Conservation (phyloP, 2,888 invertebrate genomes). For the Autographa gamma region DNA sequence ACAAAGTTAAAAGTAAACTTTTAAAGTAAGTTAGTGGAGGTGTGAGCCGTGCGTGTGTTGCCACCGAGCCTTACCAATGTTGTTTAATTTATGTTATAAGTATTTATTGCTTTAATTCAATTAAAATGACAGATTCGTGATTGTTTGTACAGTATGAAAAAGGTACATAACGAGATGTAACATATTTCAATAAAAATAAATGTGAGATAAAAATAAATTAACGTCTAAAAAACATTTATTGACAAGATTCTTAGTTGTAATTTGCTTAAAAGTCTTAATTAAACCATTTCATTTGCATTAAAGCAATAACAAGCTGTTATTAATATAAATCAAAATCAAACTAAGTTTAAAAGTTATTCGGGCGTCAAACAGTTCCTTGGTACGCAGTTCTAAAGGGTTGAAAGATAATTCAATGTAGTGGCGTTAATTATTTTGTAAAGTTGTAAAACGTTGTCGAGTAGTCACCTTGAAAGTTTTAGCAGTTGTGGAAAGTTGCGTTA, state of each 20-base stretch:
- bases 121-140: no score
- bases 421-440: slow-evolving; percentile 6
- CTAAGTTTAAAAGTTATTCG: background rate
- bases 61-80: no score
- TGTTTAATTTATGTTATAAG: no score
- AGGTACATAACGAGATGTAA: no score
- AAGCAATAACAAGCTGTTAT: background rate
- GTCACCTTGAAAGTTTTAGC: background rate
- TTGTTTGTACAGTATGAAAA: no score
- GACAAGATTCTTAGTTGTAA: slow-evolving; percentile 6
- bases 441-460: slow-evolving; percentile 3
- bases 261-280: background rate
- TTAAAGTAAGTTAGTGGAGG: slow-evolving; percentile 55
- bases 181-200: no score
- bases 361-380: background rate
- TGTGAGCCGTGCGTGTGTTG: slow-evolving; percentile 48
- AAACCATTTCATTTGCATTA: background rate
- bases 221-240: no score
- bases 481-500: background rate
- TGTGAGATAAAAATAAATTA: no score
- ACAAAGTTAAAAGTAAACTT: slow-evolving; percentile 52
- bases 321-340: background rate
- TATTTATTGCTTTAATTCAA: no score
- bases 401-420: slow-evolving; percentile 4
- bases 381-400: background rate